Conservation (phyloP, 1,140 invertebrate genomes). For the Drosophila tani region DNA sequence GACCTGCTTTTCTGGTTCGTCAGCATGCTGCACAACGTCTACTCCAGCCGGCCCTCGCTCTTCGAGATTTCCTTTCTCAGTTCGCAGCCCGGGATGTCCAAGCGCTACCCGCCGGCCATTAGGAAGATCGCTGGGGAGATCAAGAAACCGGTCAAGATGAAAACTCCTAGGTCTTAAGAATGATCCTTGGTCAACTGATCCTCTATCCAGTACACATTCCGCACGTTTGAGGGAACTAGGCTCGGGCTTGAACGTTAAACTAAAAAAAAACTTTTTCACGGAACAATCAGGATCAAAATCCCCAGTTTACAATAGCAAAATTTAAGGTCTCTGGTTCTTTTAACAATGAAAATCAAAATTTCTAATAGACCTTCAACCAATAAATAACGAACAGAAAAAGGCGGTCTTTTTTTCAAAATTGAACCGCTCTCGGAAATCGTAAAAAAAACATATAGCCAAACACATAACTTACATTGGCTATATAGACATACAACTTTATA, state of each 20-base stretch:
- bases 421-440: too few species aligned
- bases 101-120: constrained; percentile 71
- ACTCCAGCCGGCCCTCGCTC: constrained; percentile 68
- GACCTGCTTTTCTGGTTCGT: constrained; percentile 79
- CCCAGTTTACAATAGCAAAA: background rate
- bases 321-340: background rate
- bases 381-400: constrained; percentile 48
- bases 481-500: too few species aligned
- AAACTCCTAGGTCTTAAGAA: constrained; percentile 3
- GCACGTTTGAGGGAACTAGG: background rate
- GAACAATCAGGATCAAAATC: constrained; percentile 15
- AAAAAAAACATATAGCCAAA: too few species aligned
- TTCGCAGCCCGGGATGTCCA: constrained; percentile 72
- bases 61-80: constrained; percentile 79
- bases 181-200: background rate
- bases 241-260: background rate
- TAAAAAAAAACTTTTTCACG: background rate
- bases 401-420: background rate
- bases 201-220: constrained; percentile 4
- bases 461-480: too few species aligned
- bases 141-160: constrained; percentile 56
- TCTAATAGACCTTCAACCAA: constrained; percentile 38
- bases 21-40: constrained; percentile 77
- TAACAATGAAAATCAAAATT: constrained; percentile 30
- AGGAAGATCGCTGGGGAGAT: constrained; percentile 66